Percentiles rank a stretch among this genome's conserved stretches.
Evolutionary conservation across 2,888 invertebrate genomes (phyloP).

Genomic region (Drosophila neonasuta): DNA sequence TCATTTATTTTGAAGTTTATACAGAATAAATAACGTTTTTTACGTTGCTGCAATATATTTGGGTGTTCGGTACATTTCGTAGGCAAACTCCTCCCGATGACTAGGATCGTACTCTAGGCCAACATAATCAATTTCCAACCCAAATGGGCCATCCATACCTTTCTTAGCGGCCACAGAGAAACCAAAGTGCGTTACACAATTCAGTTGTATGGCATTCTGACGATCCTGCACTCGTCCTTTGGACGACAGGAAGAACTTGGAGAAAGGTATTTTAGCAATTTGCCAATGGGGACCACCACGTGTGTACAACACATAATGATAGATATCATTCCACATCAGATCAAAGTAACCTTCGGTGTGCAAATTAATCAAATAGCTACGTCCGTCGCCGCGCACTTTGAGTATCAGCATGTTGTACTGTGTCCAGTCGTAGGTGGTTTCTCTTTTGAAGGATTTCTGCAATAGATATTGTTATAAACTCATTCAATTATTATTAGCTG

Average conservation of each 20-base stretch:
- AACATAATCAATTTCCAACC: conserved; percentile 95
- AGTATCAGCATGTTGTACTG: conserved; percentile 89
- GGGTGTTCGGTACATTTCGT: conserved; percentile 93
- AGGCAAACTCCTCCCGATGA: conserved; percentile 93
- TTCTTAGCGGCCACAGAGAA: conserved; percentile 90
- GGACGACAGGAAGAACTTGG: conserved; percentile 92
- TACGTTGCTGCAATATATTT: conserved; percentile 87
- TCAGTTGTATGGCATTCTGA: conserved; percentile 86
- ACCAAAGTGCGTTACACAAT: conserved; percentile 88
- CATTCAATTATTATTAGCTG: background rate
- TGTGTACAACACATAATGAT: conserved; percentile 93
- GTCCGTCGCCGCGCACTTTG: conserved; percentile 95
- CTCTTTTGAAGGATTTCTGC: conserved; percentile 91
- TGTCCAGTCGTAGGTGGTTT: conserved; percentile 88
- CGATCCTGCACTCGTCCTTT: conserved; percentile 94
- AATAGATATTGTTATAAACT: background rate
- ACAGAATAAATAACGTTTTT: conserved; percentile 5
- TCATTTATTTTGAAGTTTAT: conserved; percentile 39
- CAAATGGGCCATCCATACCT: conserved; percentile 91
- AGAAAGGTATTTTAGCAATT: conserved; percentile 95
- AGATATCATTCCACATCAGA: conserved; percentile 94
- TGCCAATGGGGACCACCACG: conserved; percentile 99
- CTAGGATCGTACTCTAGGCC: conserved; percentile 92
- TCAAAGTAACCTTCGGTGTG: conserved; percentile 90
- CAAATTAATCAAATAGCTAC: conserved; percentile 93